phyloP scores from a whole-genome alignment of 2,113 vertebrate species.

The Peromyscus maniculatus region DNA sequence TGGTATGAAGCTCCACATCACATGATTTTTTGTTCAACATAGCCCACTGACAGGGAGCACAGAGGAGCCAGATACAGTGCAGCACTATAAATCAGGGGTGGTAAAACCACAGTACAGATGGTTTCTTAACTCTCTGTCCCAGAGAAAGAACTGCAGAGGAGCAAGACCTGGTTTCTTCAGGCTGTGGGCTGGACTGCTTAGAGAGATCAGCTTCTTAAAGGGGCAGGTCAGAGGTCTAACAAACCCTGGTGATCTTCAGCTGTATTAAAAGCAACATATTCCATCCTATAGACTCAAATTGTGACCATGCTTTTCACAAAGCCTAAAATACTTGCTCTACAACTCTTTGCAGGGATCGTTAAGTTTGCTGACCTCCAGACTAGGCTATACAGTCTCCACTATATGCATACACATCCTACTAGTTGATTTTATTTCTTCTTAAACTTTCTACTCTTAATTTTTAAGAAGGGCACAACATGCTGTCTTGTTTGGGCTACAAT shows the following conservation, averaged over 20 bases:
- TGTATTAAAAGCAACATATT: background rate
- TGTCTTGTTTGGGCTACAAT: background rate
- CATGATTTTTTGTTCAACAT: background rate
- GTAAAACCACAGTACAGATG: background rate
- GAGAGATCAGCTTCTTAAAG: background rate
- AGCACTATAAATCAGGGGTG: background rate
- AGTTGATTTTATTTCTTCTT: background rate
- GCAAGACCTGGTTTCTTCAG: too few relatives aligned
- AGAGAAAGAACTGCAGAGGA: background rate
- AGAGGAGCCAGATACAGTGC: background rate
- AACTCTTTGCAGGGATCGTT: background rate
- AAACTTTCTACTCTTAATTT: background rate
- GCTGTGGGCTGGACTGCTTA: background rate
- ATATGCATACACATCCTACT: background rate
- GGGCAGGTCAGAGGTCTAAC: background rate
- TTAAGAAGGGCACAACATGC: background rate
- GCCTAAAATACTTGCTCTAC: constrained; percentile 7
- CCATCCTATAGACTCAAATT: background rate
- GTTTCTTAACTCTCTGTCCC: background rate
- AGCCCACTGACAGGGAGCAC: background rate
- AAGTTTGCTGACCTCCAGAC: background rate
- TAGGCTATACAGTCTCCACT: background rate
- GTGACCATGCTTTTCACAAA: background rate
- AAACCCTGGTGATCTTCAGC: background rate
- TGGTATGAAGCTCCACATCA: background rate